Percentiles rank a stretch among this genome's conserved stretches.
phyloP scores from a whole-genome alignment of 2,113 vertebrate species.

The Danionella cerebrum region DNA sequence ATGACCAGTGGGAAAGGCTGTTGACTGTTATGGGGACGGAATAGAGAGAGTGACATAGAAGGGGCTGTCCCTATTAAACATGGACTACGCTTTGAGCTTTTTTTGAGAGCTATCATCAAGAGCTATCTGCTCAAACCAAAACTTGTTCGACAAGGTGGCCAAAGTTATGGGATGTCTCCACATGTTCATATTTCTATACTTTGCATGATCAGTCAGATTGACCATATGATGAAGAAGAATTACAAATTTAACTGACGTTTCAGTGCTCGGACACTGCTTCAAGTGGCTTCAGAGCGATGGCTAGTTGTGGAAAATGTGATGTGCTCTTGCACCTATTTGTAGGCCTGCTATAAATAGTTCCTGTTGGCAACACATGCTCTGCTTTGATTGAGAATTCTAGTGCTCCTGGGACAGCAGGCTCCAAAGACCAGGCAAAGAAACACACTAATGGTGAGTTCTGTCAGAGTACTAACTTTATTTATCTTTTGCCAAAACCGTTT shows the following conservation, averaged over 20 bases:
- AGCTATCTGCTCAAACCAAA: background rate
- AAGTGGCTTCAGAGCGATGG: slow-evolving; percentile 36
- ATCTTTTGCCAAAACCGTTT: slow-evolving; percentile 5
- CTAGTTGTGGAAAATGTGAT: slow-evolving; percentile 64
- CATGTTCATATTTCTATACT: background rate
- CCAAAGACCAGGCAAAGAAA: slow-evolving; percentile 51
- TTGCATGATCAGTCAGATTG: background rate
- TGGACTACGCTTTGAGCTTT: slow-evolving; percentile 13
- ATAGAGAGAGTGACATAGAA: slow-evolving; percentile 43
- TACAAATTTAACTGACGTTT: background rate
- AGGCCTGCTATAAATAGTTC: slow-evolving; percentile 68
- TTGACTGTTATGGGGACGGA: slow-evolving; percentile 12
- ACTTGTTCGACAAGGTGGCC: background rate
- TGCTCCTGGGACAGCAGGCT: slow-evolving; percentile 51
- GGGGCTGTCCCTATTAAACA: slow-evolving; percentile 36
- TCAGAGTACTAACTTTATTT: slow-evolving; percentile 1
- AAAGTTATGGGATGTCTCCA: background rate
- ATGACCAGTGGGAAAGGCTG: slow-evolving; percentile 16
- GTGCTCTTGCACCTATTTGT: slow-evolving; percentile 70
- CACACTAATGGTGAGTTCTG: slow-evolving; percentile 60
- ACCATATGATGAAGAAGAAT: background rate
- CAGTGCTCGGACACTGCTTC: slow-evolving; percentile 1
- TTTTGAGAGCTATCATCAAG: background rate
- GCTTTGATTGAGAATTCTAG: slow-evolving; percentile 67
- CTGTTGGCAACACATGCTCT: slow-evolving; percentile 63